Evolutionary conservation across 2,797 vertebrate species (phyloP).

Genomic region (Rhinichthys osculus): DNA sequence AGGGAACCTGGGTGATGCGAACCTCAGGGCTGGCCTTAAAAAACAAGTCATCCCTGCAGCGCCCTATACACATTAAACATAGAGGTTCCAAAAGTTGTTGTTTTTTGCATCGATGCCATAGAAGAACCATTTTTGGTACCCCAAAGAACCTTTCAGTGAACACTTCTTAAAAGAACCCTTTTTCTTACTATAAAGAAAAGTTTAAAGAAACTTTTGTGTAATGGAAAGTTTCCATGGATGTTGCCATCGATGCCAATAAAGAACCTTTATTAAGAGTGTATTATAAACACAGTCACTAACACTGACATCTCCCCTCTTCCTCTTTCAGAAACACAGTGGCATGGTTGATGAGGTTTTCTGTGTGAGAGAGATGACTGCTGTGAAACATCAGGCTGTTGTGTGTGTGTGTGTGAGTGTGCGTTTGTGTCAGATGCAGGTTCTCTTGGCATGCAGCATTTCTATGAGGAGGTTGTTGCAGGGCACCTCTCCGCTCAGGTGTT

Average conservation of each 20-base stretch:
- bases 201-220: background rate
- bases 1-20: background rate
- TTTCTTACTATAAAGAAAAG: background rate
- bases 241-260: background rate
- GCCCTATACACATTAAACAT: background rate
- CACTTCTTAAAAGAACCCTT: background rate
- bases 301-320: constrained; percentile 1
- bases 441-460: constrained; percentile 94
- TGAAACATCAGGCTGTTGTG: constrained; percentile 6
- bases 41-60: background rate
- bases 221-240: background rate
- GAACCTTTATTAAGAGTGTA: background rate
- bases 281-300: constrained; percentile 18
- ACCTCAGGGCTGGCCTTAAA: background rate
- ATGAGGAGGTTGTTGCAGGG: constrained; percentile 93
- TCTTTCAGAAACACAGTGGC: constrained; percentile 30
- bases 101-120: too few species aligned
- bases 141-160: background rate
- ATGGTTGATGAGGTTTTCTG: constrained; percentile 45
- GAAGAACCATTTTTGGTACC: background rate
- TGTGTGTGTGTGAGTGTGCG: background rate
- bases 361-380: constrained; percentile 27
- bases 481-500: constrained; percentile 88
- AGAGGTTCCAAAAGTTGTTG: background rate
- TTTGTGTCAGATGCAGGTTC: constrained; percentile 71